Evolutionary conservation across 2,888 invertebrate genomes (phyloP), one percentile per base, ranked within the genome.

Genomic region (Xanthorhoe spadicearia): DNA sequence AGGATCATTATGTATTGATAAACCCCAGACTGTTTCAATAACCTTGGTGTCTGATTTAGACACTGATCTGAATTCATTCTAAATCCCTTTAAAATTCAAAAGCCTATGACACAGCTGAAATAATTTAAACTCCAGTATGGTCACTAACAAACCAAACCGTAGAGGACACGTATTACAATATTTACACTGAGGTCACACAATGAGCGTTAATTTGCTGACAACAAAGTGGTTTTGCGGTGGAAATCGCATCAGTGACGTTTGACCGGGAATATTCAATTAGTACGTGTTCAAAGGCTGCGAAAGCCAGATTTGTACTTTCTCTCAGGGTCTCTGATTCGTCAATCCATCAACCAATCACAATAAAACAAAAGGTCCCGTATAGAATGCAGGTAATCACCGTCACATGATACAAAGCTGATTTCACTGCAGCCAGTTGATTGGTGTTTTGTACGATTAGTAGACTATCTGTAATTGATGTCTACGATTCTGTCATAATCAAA

Each of bases 151-250:
- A 65, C 60, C 32, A 56, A 61, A 65, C 60, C 48, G 38, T 49
- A 19, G 51, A 55, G 54, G 35, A 58, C 7, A 55, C 52, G 38
- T 53, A 48, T 50, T 54, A 51, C 58, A 58, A 38, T 54, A 62
- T 69, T 72, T 73, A 70, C 70, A 70, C 54, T 64, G 50, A 53
- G 55, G 54, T 56, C 51, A 46, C 54, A 82, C 82, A 85, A 84
- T 85, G 70, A 66, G 66, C 77, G 77, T 82, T 84, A 84, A 86
- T 86, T 84, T 78, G 82, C 82, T 83, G 84, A 85, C 82, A 84
- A 77, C 81, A 76, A 73, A 78, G 81, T 78, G 86, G 83, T 79
- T 76, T 78, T 81, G 82, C 72, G 84, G 83, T 76, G 60, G 51
- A 68, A 74, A 74, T 72, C 75, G 79, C 79, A 74, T 79, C 76